Evolutionary conservation across 2,113 vertebrate genomes (phyloP).

Genomic region (Hippolais icterina): DNA sequence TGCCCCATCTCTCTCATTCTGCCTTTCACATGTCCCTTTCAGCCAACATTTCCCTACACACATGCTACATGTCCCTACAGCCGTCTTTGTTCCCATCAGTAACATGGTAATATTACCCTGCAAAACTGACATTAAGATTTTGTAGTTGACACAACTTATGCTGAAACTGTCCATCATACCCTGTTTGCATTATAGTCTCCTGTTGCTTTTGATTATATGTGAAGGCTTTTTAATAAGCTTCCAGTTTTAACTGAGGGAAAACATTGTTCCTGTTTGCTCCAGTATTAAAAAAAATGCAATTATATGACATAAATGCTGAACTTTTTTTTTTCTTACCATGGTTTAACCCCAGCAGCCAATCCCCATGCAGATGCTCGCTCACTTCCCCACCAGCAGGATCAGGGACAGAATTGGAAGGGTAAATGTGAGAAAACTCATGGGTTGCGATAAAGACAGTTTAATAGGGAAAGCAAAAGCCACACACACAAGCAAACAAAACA

Average conservation of each 20-base stretch:
- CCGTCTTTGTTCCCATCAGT: neutral
- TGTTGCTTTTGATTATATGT: neutral
- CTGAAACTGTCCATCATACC: neutral
- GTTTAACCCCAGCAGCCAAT: neutral
- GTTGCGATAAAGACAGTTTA: neutral
- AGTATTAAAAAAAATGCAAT: neutral
- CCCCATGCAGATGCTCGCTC: neutral
- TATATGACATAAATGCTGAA: neutral
- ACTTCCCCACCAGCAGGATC: neutral
- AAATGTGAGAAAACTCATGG: neutral
- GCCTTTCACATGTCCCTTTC: neutral
- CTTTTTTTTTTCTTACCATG: neutral
- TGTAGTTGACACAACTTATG: neutral
- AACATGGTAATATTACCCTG: neutral
- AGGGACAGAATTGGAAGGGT: neutral
- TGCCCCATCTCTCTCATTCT: neutral
- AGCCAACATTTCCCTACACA: rapidly evolving
- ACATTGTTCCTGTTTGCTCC: neutral
- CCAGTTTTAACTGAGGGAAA: neutral
- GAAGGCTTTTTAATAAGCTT: neutral
- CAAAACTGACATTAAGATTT: neutral
- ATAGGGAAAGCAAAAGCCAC: neutral
- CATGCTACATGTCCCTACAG: neutral
- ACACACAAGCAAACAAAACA: neutral
- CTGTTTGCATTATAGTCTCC: neutral